Evolutionary conservation across 2,888 invertebrate species (phyloP).

Genomic region (Lottia gigantea): DNA sequence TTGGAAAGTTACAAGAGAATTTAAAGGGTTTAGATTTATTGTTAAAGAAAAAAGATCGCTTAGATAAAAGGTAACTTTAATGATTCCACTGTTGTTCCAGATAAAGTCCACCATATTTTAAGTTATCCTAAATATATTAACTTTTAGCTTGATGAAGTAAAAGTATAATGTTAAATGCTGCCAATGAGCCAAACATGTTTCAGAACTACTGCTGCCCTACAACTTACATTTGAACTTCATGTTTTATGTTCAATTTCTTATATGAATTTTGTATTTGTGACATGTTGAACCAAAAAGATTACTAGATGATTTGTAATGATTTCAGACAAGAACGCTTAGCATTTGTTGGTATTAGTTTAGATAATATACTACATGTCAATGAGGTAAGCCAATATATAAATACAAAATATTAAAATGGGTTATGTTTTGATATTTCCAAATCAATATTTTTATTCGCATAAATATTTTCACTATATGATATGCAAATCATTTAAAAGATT

Average conservation of each 20-base stretch:
- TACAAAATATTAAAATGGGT: too few species aligned
- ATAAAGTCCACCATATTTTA: too few species aligned
- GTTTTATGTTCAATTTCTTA: not conserved
- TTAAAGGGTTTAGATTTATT: slow-evolving; percentile 71
- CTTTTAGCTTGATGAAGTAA: too few species aligned
- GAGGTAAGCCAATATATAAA: slow-evolving; percentile 47
- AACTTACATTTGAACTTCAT: slow-evolving; percentile 7
- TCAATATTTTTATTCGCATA: not conserved
- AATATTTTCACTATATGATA: not conserved
- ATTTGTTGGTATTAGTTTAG: slow-evolving; percentile 80
- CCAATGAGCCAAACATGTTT: too few species aligned
- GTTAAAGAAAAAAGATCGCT: slow-evolving; percentile 74
- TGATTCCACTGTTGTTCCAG: not conserved
- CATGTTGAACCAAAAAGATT: too few species aligned
- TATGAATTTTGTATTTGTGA: not conserved
- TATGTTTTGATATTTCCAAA: too few species aligned
- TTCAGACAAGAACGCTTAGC: slow-evolving; percentile 77
- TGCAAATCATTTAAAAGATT: too few species aligned
- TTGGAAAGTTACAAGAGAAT: slow-evolving; percentile 80
- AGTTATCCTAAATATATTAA: too few species aligned
- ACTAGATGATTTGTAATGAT: not conserved
- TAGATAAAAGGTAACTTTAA: slow-evolving; percentile 74
- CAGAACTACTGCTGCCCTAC: too few species aligned
- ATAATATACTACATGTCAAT: slow-evolving; percentile 74
- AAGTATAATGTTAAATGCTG: too few species aligned